Percentiles rank a stretch among this genome's conserved stretches.
Conservation (phyloP, 2,888 invertebrate genomes). For the Cryptocephalus primarius region DNA sequence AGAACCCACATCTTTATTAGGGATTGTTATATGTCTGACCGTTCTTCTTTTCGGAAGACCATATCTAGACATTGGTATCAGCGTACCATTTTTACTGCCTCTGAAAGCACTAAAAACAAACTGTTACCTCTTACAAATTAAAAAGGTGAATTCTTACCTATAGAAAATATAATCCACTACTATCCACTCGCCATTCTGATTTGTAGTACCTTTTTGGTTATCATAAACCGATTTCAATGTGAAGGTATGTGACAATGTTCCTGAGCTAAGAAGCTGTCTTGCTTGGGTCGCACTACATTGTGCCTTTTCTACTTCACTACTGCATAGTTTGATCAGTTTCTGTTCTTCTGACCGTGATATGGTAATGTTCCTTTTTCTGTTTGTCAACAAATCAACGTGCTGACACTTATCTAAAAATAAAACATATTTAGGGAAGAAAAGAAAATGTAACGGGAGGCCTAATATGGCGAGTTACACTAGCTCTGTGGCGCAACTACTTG, state of each 20-base stretch:
- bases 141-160: conserved; percentile 37
- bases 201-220: conserved; percentile 57
- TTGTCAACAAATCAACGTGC: conserved; percentile 24
- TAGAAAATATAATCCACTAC: conserved; percentile 91
- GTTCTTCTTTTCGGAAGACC: conserved; percentile 48
- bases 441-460: too few relatives aligned
- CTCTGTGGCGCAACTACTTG: too few relatives aligned
- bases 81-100: conserved; percentile 32
- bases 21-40: conserved; percentile 48
- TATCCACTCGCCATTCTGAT: conserved; percentile 63
- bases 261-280: conserved; percentile 46
- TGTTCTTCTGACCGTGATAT: conserved; percentile 20
- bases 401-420: conserved; percentile 29
- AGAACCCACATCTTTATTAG: conserved; percentile 64
- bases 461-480: too few relatives aligned
- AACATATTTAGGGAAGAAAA: background rate
- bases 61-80: conserved; percentile 51
- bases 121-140: background rate
- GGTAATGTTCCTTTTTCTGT: conserved; percentile 14
- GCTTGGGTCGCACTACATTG: background rate
- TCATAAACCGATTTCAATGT: conserved; percentile 58
- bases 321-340: conserved; percentile 27
- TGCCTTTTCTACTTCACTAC: conserved; percentile 13
- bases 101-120: background rate
- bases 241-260: conserved; percentile 53